Percentiles rank a stretch among this genome's conserved stretches.
These are phyloP conservation scores for Bostrychus sinensis DNA, from an alignment of 2,113 vertebrate species.

Conservation along the genomic window DNA sequence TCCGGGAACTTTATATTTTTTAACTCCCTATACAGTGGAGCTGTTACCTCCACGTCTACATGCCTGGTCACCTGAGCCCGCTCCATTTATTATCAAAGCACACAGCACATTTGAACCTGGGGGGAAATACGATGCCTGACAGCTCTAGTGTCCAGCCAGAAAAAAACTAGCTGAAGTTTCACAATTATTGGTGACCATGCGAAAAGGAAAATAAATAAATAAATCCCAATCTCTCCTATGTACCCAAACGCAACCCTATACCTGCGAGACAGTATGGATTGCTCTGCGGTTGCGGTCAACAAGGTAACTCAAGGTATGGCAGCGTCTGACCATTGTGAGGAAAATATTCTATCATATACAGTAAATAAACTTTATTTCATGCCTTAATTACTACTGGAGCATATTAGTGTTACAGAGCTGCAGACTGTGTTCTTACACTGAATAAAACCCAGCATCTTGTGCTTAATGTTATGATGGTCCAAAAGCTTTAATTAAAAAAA, in stretches of 20 bases:
- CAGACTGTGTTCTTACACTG: neutral
- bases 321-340: slow-evolving; percentile 45
- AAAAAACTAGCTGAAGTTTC: slow-evolving; percentile 75
- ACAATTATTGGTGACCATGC: slow-evolving; percentile 76
- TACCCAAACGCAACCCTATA: slow-evolving; percentile 66
- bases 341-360: slow-evolving; percentile 32
- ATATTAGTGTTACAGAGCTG: neutral
- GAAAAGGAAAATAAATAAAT: slow-evolving; percentile 71
- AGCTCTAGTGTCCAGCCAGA: slow-evolving; percentile 66
- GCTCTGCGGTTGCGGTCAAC: slow-evolving; percentile 63
- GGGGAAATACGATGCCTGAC: slow-evolving; percentile 76
- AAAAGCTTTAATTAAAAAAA: too few relatives aligned
- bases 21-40: slow-evolving; percentile 28
- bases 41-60: slow-evolving; percentile 48
- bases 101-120: slow-evolving; percentile 75
- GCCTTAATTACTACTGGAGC: neutral
- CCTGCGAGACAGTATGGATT: slow-evolving; percentile 70
- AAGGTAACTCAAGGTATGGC: slow-evolving; percentile 57
- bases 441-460: too few relatives aligned
- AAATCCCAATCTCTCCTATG: slow-evolving; percentile 58
- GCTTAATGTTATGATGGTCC: too few relatives aligned
- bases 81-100: slow-evolving; percentile 77
- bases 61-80: slow-evolving; percentile 70
- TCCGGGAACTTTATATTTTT: slow-evolving; percentile 31
- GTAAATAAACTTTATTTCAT: neutral